Percentiles rank a stretch among this genome's conserved stretches.
Evolutionary conservation across 2,113 vertebrate genomes (phyloP).

Genomic region (Chunga burmeisteri): DNA sequence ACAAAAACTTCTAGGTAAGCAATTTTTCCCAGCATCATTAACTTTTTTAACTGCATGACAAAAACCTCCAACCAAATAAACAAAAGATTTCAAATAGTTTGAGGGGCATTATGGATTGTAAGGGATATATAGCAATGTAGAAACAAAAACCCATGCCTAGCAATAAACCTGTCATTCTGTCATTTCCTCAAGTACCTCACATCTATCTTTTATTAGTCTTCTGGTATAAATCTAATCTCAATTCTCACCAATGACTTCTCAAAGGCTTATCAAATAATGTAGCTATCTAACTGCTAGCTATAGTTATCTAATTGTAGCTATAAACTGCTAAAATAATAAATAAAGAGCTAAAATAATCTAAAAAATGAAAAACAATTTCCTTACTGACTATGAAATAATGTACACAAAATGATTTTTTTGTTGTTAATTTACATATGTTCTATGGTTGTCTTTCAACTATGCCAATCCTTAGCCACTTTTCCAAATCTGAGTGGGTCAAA

Average conservation of each 20-base stretch:
- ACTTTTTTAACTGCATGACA: background rate
- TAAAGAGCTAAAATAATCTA: background rate
- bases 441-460: background rate
- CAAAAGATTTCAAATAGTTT: background rate
- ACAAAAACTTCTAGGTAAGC: accelerated
- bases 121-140: background rate
- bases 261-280: background rate
- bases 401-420: background rate
- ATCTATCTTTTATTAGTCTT: background rate
- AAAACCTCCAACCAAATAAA: background rate
- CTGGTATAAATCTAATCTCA: background rate
- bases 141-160: background rate
- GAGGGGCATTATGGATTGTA: background rate
- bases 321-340: no score
- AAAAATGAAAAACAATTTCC: background rate
- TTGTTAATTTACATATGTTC: background rate
- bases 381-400: background rate
- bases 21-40: background rate
- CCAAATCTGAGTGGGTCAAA: background rate
- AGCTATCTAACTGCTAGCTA: background rate
- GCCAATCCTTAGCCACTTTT: background rate
- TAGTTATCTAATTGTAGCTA: background rate
- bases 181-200: background rate
- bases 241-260: background rate
- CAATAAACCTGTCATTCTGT: background rate